phyloP scores from a whole-genome alignment of 2,888 invertebrate species.

The Podabrus alpinus region DNA sequence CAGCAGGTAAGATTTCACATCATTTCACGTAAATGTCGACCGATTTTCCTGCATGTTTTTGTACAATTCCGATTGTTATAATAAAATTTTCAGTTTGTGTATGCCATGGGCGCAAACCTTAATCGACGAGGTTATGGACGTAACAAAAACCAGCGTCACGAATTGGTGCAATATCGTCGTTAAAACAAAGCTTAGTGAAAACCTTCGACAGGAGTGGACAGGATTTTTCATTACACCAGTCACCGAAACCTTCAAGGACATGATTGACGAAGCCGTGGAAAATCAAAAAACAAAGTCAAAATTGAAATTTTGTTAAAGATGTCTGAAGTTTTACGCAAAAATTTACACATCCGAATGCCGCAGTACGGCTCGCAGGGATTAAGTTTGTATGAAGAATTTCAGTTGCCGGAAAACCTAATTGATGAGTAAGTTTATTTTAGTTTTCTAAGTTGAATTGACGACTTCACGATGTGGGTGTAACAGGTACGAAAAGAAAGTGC shows the following conservation, averaged over 20 bases:
- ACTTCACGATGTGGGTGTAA: too few species aligned
- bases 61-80: too few species aligned
- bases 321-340: conserved; percentile 37
- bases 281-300: conserved; percentile 59
- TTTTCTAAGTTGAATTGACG: too few species aligned
- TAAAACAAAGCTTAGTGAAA: conserved; percentile 22
- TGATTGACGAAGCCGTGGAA: conserved; percentile 64
- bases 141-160: too few species aligned
- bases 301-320: conserved; percentile 55
- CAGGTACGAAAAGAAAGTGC: too few species aligned
- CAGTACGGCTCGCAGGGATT: conserved; percentile 37
- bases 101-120: too few species aligned
- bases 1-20: too few species aligned
- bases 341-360: conserved; percentile 40
- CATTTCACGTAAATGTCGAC: too few species aligned
- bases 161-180: conserved; percentile 22
- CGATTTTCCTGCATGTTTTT: too few species aligned
- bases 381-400: conserved; percentile 39
- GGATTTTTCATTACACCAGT: conserved; percentile 43
- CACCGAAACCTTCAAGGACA: conserved; percentile 63
- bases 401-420: conserved; percentile 21
- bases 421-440: too few species aligned
- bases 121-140: too few species aligned
- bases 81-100: too few species aligned
- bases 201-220: conserved; percentile 21